Percentiles rank a stretch among this genome's conserved stretches.
These are phyloP conservation scores for Tragopan temminckii DNA, from an alignment of 2,797 vertebrate species.

Conservation along the genomic window DNA sequence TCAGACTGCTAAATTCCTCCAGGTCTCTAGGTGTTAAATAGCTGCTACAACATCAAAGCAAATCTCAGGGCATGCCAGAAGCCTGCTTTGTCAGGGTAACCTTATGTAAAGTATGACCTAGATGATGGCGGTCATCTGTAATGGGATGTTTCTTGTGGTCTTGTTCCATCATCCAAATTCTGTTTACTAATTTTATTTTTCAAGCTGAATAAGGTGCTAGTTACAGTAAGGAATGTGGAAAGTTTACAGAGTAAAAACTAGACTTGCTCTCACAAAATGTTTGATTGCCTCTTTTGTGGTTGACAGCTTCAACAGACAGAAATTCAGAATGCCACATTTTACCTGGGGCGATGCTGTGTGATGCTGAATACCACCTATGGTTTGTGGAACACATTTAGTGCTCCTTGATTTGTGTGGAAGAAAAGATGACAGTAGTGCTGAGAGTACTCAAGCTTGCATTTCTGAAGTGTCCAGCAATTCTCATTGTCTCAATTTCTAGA, in stretches of 20 bases:
- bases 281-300: not conserved
- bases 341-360: not conserved
- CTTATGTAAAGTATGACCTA: not conserved
- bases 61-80: not conserved
- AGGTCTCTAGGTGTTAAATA: not conserved
- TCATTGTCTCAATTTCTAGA: not conserved
- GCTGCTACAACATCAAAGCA: not conserved
- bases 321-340: not conserved
- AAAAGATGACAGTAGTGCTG: not conserved
- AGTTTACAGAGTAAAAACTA: not conserved
- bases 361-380: not conserved
- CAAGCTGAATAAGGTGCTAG: not conserved
- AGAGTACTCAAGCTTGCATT: not conserved
- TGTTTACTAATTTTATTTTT: not conserved
- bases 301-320: not conserved
- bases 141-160: not conserved
- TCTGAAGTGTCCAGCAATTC: not conserved
- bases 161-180: not conserved
- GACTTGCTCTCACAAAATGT: not conserved
- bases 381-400: not conserved
- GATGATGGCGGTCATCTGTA: not conserved
- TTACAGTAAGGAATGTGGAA: not conserved
- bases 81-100: not conserved
- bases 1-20: not conserved
- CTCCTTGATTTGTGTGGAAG: not conserved